phyloP scores from a whole-genome alignment of 2,888 invertebrate genomes.

The Aleiodes leptofemur region DNA sequence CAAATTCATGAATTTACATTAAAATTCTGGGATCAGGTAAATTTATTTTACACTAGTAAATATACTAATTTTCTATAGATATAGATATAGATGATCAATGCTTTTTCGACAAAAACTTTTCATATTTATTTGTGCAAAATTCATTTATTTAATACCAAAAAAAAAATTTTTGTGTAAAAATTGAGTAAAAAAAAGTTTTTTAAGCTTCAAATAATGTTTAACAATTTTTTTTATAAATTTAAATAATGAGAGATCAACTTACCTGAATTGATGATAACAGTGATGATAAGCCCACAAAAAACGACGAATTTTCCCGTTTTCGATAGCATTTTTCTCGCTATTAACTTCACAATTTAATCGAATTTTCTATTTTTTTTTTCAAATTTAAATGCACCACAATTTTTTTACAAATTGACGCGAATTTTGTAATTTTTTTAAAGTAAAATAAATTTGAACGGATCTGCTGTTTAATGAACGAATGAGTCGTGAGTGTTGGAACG shows the following conservation, averaged over 20 bases:
- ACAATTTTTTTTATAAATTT: background rate
- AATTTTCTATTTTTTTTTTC: background rate
- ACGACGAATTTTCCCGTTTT: slow-evolving; percentile 1
- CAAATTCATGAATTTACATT: no score
- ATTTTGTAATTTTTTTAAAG: background rate
- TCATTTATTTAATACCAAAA: no score
- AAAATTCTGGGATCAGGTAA: no score
- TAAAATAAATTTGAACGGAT: background rate
- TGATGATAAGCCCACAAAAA: slow-evolving; percentile 4
- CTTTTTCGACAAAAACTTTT: no score
- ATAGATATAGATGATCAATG: no score
- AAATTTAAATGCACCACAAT: background rate
- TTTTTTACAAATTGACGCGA: no score
- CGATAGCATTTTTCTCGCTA: background rate
- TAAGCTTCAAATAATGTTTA: no score
- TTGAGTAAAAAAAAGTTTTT: no score
- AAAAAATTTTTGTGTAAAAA: no score
- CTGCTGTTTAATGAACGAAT: slow-evolving; percentile 15
- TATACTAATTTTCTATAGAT: no score
- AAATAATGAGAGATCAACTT: background rate
- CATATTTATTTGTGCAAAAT: no score
- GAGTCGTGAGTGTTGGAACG: slow-evolving; percentile 37
- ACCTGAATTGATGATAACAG: background rate
- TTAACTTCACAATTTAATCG: background rate
- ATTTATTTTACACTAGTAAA: no score